Evolutionary conservation across 2,113 vertebrate species (phyloP), one percentile per base, ranked within the genome.

Genomic region (Jacana jacana): DNA sequence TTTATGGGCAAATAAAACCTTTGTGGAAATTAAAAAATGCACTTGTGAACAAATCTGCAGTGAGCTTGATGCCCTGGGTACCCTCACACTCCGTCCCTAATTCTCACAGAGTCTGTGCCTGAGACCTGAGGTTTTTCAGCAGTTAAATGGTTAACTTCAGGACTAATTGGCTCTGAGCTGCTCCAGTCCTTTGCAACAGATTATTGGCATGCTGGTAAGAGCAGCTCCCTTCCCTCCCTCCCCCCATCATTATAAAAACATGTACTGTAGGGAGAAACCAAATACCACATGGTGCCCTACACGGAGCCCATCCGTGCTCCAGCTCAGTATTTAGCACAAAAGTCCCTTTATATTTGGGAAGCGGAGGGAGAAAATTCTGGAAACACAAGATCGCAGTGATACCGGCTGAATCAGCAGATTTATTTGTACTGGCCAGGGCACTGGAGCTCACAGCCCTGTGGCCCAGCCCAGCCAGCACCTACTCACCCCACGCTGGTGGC

Each of bases 141-240:
- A 97, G 24, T 78, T 63, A 89, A 96, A 92, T 31, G 42, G 97
- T 97, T 97, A 97, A 96, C 42, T 13, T 51, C 71, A 89, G 75
- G 37, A 92, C 91, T 93, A 97, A 96, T 95, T 96, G 75, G 87
- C 92, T 84, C 65, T 8, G 60, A 88, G 84, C 30, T 46, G 79
- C 91, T 96, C 66, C 76, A 84, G 72, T 78, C 90, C 92, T 95
- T 95, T 89, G 88, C 94, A 96, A 88, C 95, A 97, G 90, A 96
- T 96, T 92, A 97, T 95, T 96, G 97, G 95, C 97, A 96, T 87
- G 88, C 83, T 72, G 81, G 80, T 93, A 88, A 81, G 77, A 95
- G 88, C 94, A 60, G 95, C 88, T 97, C 97, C 91, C 94, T 96
- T 92, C 83, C 93, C 92, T 89, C 96, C 96, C 96, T 96, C 97